Evolutionary conservation across 2,113 vertebrate species (phyloP), one percentile per base, ranked within the genome.

Genomic region (Nothoprocta perdicaria): DNA sequence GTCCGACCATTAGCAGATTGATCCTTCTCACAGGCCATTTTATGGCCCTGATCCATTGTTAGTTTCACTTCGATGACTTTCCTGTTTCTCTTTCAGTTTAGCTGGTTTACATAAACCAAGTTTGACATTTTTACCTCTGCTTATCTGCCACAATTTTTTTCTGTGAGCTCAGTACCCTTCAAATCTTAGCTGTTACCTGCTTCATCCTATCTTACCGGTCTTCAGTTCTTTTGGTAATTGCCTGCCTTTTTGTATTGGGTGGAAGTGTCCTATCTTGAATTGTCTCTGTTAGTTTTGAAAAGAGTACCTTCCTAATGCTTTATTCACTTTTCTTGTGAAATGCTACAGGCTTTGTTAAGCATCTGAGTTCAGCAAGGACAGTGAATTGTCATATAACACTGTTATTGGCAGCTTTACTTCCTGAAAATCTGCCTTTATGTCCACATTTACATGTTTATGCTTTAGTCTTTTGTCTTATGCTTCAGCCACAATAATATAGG

Each of bases 1-100:
- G 85, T 95, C 95, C 92, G 81, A 92, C 61, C 52, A 91, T 97
- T 94, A 97, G 92, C 85, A 95, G 91, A 89, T 35, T 75, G 83
- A 91, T 91, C 83, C 63, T 84, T 82, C 77, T 90, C 58, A 68
- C 24, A 46, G 69, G 79, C 74, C 0, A 0, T 55, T 92, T 96
- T 84, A 82, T 87, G 67, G 80, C 60, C 85, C 67, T 22, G 61
- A 71, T 69, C 71, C 87, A 65, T 90, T 84, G 77, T 89, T 91
- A 63, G 90, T 90, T 95, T 86, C 89, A 84, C 43, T 82, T 84
- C 52, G 88, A 4, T 2, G 74, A 68, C 52, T 91, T 84, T 81
- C 77, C 80, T 80, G 29, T 90, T 94, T 92, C 57, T 94, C 52
- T 88, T 88, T 92, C 46, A 68, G 38, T 65, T 23, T 27, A 90